Evolutionary conservation across 2,797 vertebrate species (phyloP).

Genomic region (Sebastes hubbsi): DNA sequence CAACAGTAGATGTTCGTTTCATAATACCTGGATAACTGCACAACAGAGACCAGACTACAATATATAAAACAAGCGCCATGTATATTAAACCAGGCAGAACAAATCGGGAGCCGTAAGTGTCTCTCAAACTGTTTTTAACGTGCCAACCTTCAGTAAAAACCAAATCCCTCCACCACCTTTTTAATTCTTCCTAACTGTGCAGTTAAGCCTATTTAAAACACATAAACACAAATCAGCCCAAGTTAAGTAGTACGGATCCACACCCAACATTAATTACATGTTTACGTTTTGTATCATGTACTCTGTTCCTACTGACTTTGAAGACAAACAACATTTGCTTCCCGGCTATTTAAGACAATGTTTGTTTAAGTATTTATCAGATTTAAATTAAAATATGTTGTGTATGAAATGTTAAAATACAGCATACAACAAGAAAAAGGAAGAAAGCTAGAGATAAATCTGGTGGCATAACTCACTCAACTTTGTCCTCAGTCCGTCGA

Average conservation of each 20-base stretch:
- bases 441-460: background rate
- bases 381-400: background rate
- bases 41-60: background rate
- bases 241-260: constrained; percentile 16
- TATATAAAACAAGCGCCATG: background rate
- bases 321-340: background rate
- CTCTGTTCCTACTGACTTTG: background rate
- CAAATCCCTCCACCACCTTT: constrained; percentile 8
- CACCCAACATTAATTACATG: constrained; percentile 19
- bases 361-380: background rate
- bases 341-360: background rate
- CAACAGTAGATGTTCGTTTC: background rate
- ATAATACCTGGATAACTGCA: background rate
- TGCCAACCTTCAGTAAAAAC: background rate
- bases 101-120: background rate
- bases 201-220: constrained; percentile 15
- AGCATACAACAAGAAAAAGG: background rate
- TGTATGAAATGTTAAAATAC: background rate
- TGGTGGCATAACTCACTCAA: constrained; percentile 49
- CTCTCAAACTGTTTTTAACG: constrained; percentile 1
- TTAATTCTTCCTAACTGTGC: constrained; percentile 12
- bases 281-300: background rate
- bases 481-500: constrained; percentile 43
- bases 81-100: constrained; percentile 1
- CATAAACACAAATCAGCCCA: constrained; percentile 10